Evolutionary conservation across 2,888 invertebrate species (phyloP), one percentile per base, ranked within the genome.

Genomic region (Junonia oenone): DNA sequence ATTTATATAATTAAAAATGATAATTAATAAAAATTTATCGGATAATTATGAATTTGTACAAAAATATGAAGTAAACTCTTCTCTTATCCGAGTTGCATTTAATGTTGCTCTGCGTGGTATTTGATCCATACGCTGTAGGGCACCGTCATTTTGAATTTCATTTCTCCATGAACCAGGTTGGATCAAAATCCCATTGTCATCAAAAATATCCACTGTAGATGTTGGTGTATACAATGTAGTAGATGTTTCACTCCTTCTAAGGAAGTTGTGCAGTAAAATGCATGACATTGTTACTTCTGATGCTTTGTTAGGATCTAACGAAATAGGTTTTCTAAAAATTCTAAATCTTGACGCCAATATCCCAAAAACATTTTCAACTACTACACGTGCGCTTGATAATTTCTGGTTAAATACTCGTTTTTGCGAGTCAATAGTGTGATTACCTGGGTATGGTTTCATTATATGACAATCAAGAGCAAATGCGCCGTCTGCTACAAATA

Each of bases 151-250:
- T 27, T 6, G 4, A 27, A 27, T 27, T 27, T 27, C 27, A 27
- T 38, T 15, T 43, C 55, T 56, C 61, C 65, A 64, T n/a, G 64
- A 61, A 14, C 66, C 66, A 27, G 63, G 58, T 35, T 47, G 6
- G 50, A 63, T 26, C 37, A 58, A 13, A 29, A 52, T 33, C 43
- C 60, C 55, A 27, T 54, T 52, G 45, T 61, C 22, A 31, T 62
- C 62, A 59, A 62, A 62, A 14, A 6, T 35, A 43, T 69, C 65
- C 6, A 67, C 45, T n/a, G 58, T 61, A 31, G 65, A 65, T 13
- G 63, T 58, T 9, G 65, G 68, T 55, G 60, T 61, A 58, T 64
- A 63, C 9, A 63, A 56, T 3, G 43, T 55, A 55, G 52, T 52
- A 26, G 60, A 63, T 26, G 59, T 64, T 27, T 37, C 51, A 35